A percentile compares a stretch with the other conserved stretches of the same genome.
Conservation (phyloP, 1,140 invertebrate species). For the Drosophila setifemur region DNA sequence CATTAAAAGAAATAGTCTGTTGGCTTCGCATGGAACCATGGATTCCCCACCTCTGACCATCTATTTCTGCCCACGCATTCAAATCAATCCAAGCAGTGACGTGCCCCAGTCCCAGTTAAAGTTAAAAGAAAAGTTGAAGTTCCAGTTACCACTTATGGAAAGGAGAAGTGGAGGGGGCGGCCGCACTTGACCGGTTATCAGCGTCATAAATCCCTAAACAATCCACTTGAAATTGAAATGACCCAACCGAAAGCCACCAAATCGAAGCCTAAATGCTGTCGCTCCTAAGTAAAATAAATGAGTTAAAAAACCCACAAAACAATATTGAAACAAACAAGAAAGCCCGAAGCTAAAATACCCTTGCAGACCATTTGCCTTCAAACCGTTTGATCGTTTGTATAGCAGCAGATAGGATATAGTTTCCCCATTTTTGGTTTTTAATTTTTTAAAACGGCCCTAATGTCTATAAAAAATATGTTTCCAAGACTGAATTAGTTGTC, state of each 20-base stretch:
- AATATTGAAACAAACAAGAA: too few relatives aligned
- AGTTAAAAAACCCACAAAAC: conserved; percentile 58
- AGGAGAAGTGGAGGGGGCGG: conserved; percentile 9
- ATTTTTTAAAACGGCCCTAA: too few relatives aligned
- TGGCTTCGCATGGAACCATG: conserved; percentile 5
- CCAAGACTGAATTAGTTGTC: too few relatives aligned
- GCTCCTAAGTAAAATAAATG: conserved; percentile 66
- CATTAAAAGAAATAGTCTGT: background rate
- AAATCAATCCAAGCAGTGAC: conserved; percentile 65
- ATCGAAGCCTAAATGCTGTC: conserved; percentile 34
- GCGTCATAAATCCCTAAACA: conserved; percentile 76
- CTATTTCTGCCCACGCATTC: conserved; percentile 37
- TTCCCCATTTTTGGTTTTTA: too few relatives aligned
- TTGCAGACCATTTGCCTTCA: too few relatives aligned
- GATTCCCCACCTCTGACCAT: conserved; percentile 6
- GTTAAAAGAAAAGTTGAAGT: conserved; percentile 15
- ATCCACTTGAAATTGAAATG: conserved; percentile 67
- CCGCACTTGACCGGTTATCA: conserved; percentile 74
- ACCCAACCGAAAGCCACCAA: conserved; percentile 26
- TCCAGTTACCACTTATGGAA: conserved; percentile 4
- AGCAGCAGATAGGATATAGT: too few relatives aligned
- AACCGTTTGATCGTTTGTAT: too few relatives aligned
- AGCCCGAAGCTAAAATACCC: too few relatives aligned
- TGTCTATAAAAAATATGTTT: too few relatives aligned
- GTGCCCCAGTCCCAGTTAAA: conserved; percentile 27